A percentile compares a stretch with the other conserved stretches of the same genome.
These are phyloP conservation scores for Oreohelix idahoensis DNA, from an alignment of 1,140 invertebrate genomes.

Conservation along the genomic window DNA sequence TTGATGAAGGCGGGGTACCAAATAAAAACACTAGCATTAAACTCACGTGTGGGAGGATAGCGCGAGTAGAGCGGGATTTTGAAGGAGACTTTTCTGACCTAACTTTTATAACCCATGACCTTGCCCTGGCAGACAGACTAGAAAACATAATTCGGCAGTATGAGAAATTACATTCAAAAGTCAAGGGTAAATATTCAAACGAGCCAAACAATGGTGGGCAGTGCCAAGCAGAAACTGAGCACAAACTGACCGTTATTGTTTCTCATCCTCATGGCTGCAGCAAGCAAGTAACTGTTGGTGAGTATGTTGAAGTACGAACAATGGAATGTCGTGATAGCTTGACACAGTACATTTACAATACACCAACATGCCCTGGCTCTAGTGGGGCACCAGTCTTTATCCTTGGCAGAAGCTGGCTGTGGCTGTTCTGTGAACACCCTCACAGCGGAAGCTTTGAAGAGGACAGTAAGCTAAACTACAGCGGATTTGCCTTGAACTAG, in stretches of 20 bases:
- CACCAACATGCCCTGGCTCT: neutral
- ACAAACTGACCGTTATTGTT: neutral
- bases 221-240: neutral
- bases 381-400: neutral
- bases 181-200: neutral
- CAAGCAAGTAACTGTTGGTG: neutral
- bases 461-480: neutral
- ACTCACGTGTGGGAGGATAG: neutral
- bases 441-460: neutral
- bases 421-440: neutral
- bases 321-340: neutral
- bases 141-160: neutral
- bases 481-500: neutral
- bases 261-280: constrained; percentile 1
- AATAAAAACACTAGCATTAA: neutral
- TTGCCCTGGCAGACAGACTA: neutral
- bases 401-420: neutral
- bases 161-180: neutral
- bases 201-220: neutral
- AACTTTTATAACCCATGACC: neutral
- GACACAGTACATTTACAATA: neutral
- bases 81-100: neutral
- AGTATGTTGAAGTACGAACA: neutral
- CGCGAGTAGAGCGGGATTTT: neutral
- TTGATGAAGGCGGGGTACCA: neutral